Conservation (phyloP, 1,140 invertebrate genomes). For the Sarcophaga peregrina region DNA sequence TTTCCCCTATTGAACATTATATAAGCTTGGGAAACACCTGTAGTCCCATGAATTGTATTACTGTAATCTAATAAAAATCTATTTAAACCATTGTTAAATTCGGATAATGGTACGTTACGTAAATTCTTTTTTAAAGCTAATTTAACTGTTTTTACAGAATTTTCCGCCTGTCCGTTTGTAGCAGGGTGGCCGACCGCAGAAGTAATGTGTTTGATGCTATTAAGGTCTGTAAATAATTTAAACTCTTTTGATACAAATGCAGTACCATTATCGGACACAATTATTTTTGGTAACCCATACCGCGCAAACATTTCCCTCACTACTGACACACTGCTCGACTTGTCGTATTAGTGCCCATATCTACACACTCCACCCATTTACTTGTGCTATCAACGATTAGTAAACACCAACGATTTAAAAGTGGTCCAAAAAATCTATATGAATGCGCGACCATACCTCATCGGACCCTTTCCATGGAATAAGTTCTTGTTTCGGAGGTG, state of each 20-base stretch:
- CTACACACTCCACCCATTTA: constrained; percentile 41
- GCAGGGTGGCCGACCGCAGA: constrained; percentile 58
- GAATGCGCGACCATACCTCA: not conserved
- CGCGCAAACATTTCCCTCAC: constrained; percentile 48
- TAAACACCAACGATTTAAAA: constrained; percentile 30
- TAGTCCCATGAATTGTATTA: no score
- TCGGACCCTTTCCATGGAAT: not conserved
- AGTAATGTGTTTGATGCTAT: constrained; percentile 54
- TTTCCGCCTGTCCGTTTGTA: constrained; percentile 61
- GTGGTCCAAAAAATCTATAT: constrained; percentile 42
- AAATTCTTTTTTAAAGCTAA: constrained; percentile 53
- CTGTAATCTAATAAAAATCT: constrained; percentile 80
- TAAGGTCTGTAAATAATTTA: constrained; percentile 18
- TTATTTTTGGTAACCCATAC: constrained; percentile 45
- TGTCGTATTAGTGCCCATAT: constrained; percentile 13
- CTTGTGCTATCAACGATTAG: constrained; percentile 28
- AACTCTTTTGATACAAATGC: constrained; percentile 47
- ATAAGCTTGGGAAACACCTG: no score
- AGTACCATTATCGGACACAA: constrained; percentile 50
- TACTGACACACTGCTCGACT: constrained; percentile 10
- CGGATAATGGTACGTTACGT: constrained; percentile 77
- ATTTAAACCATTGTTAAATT: constrained; percentile 71
- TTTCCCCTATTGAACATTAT: no score
- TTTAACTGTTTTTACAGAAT: constrained; percentile 53
- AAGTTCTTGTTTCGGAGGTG: not conserved